phyloP scores from a whole-genome alignment of 2,888 invertebrate species.

The Phortica okadai region DNA sequence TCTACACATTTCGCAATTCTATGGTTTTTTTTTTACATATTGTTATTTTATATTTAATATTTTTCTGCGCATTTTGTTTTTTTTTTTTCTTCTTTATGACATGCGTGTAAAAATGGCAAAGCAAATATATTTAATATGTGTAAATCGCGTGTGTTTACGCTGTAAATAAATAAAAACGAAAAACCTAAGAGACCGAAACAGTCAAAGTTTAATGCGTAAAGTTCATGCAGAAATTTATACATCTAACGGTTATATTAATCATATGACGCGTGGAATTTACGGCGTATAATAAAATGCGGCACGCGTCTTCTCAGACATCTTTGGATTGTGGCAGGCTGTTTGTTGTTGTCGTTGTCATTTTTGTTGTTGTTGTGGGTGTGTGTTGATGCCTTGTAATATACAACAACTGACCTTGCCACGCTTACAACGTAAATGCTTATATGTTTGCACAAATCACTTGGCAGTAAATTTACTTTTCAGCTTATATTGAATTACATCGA shows the following conservation, averaged over 20 bases:
- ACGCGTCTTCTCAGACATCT: slow-evolving; percentile 31
- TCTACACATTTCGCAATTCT: neutral
- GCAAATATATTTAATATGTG: neutral
- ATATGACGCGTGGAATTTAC: neutral
- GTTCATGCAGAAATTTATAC: too few species aligned
- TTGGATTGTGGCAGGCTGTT: slow-evolving; percentile 41
- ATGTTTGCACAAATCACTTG: neutral
- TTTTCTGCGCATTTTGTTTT: neutral
- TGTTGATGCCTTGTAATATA: too few species aligned
- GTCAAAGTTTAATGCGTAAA: too few species aligned
- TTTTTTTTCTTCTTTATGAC: neutral
- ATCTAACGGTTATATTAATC: neutral
- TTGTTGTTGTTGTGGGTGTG: slow-evolving; percentile 38
- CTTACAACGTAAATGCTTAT: slow-evolving; percentile 19
- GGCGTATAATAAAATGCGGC: neutral
- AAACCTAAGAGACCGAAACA: too few species aligned
- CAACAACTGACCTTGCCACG: slow-evolving; percentile 20
- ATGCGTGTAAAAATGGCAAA: neutral
- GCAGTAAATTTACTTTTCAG: slow-evolving; percentile 2
- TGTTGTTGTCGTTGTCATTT: slow-evolving; percentile 34
- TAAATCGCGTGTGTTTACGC: neutral
- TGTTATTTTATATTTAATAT: neutral
- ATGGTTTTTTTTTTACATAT: neutral
- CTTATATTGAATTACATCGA: neutral
- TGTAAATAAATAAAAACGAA: neutral